Evolutionary conservation across 2,888 invertebrate genomes (phyloP).

Genomic region (Apamea sordens): DNA sequence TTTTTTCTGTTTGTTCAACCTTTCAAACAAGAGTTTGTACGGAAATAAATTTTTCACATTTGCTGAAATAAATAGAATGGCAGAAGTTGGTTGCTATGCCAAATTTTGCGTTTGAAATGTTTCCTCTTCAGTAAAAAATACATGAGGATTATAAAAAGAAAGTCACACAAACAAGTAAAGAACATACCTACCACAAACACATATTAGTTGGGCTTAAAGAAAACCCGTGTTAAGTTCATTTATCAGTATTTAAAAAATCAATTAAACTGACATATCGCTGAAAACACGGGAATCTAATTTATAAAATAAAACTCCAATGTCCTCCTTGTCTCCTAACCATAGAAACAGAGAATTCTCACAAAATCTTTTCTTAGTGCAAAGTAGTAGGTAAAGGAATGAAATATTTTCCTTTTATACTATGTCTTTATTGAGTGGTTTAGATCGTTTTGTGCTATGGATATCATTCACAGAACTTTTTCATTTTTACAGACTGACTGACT

Average conservation of each 20-base stretch:
- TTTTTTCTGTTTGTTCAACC: neutral
- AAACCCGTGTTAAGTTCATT: neutral
- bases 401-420: neutral
- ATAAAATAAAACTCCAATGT: neutral
- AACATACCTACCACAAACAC: neutral
- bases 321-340: neutral
- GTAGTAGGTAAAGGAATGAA: neutral
- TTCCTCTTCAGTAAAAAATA: neutral
- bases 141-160: neutral
- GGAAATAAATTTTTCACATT: neutral
- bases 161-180: neutral
- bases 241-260: neutral
- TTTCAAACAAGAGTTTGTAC: constrained; percentile 1
- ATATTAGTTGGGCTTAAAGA: neutral
- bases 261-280: neutral
- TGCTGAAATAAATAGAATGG: neutral
- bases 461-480: too few species aligned
- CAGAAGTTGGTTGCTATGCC: neutral
- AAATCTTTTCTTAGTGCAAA: neutral
- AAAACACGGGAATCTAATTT: too few species aligned
- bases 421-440: neutral
- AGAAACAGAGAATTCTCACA: neutral
- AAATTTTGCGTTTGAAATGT: neutral
- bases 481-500: too few species aligned
- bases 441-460: too few species aligned